Conservation (phyloP, 2,888 invertebrate species). For the Pilophorus perplexus region DNA sequence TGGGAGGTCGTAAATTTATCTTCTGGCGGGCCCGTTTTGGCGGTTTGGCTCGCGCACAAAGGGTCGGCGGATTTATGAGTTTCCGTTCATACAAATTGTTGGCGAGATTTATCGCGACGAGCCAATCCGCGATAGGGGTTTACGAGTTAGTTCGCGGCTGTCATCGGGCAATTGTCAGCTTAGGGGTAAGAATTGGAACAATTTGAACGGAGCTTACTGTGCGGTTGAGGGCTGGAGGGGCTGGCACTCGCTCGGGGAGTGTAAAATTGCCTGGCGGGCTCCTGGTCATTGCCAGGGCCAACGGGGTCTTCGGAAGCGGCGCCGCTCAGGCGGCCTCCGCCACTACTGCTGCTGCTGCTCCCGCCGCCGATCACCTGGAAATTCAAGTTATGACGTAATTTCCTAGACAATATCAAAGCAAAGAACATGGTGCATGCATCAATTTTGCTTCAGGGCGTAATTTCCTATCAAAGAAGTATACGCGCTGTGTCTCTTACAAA, state of each 20-base stretch:
- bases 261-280: constrained; percentile 34
- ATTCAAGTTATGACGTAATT: too few relatives aligned
- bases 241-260: constrained; percentile 39
- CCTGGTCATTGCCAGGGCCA: constrained; percentile 16
- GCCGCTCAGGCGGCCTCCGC: constrained; percentile 36
- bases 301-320: constrained; percentile 26
- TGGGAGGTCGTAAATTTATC: too few relatives aligned
- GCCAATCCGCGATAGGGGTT: too few relatives aligned
- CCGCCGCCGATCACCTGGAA: constrained; percentile 36
- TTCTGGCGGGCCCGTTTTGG: constrained; percentile 3
- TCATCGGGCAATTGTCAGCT: too few relatives aligned
- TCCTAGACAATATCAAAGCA: too few relatives aligned
- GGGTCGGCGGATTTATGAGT: background rate
- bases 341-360: constrained; percentile 37
- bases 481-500: too few relatives aligned
- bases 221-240: constrained; percentile 41
- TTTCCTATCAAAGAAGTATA: too few relatives aligned
- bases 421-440: too few relatives aligned
- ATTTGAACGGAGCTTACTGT: constrained; percentile 20
- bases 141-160: too few relatives aligned
- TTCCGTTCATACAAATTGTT: constrained; percentile 17
- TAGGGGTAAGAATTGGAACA: too few relatives aligned
- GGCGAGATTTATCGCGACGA: background rate
- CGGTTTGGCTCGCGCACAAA: constrained; percentile 9
- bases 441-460: too few relatives aligned